phyloP scores from a whole-genome alignment of 2,888 invertebrate species.

The Rapana venosa region DNA sequence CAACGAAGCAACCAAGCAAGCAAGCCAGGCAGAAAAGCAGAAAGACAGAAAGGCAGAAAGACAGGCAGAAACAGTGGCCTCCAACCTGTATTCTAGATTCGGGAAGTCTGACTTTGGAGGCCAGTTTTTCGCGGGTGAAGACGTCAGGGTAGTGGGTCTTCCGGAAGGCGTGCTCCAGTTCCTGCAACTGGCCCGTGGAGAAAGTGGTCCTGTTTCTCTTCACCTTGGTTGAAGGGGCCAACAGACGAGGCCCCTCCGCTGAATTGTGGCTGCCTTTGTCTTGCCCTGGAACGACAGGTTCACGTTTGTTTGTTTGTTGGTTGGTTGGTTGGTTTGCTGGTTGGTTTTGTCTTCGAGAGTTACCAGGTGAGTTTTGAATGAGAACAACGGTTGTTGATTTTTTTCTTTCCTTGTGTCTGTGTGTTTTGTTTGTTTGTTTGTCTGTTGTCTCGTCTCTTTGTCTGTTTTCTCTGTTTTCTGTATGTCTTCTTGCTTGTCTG shows the following conservation, averaged over 20 bases:
- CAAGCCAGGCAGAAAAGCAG: neutral
- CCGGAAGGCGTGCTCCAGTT: slow-evolving; percentile 58
- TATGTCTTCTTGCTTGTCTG: too few species aligned
- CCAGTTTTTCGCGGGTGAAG: slow-evolving; percentile 58
- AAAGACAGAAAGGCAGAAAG: neutral
- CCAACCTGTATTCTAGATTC: slow-evolving; percentile 60
- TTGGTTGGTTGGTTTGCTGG: too few species aligned
- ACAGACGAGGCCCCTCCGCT: neutral
- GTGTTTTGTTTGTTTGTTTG: too few species aligned
- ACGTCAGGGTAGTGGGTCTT: slow-evolving; percentile 64
- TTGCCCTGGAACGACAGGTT: neutral
- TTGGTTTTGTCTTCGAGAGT: too few species aligned
- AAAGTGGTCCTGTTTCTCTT: slow-evolving; percentile 60
- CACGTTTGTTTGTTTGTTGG: neutral
- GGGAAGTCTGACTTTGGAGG: slow-evolving; percentile 53
- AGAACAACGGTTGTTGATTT: too few species aligned
- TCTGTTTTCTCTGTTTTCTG: too few species aligned
- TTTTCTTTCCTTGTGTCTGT: too few species aligned
- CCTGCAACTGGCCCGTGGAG: slow-evolving; percentile 56
- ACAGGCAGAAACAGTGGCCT: neutral
- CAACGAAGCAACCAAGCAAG: too few species aligned
- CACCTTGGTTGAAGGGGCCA: slow-evolving; percentile 28
- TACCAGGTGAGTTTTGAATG: too few species aligned
- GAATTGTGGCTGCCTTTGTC: neutral
- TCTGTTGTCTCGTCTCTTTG: too few species aligned